Percentiles rank a stretch among this genome's conserved stretches.
Evolutionary conservation across 2,888 invertebrate species (phyloP).

Genomic region (Hyppa rectilinea): DNA sequence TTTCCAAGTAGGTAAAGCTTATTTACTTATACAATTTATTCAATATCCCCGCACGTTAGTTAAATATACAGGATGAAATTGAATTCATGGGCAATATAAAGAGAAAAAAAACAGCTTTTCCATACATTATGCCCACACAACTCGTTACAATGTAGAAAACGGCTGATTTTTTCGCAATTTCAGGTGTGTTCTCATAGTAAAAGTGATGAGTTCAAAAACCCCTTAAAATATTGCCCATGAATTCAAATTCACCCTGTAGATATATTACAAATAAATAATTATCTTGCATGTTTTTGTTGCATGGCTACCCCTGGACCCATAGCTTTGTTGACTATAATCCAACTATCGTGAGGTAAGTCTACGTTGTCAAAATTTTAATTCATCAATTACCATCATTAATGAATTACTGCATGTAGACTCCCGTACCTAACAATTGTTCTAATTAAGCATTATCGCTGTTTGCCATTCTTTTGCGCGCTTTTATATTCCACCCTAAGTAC

Average conservation of each 20-base stretch:
- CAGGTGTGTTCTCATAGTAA: no score
- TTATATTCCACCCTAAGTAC: background rate
- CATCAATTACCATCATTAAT: slow-evolving; percentile 18
- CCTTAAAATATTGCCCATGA: no score
- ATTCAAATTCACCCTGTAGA: no score
- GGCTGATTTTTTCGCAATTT: no score
- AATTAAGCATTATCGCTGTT: background rate
- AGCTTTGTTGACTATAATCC: slow-evolving; percentile 90
- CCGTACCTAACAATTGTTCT: background rate
- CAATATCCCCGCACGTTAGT: slow-evolving; percentile 28
- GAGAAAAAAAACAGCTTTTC: no score
- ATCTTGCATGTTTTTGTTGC: slow-evolving; percentile 89
- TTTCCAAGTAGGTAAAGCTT: slow-evolving; percentile 19
- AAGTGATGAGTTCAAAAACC: no score
- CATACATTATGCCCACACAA: no score
- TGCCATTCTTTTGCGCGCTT: background rate
- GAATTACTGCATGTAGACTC: slow-evolving; percentile 8
- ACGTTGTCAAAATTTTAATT: slow-evolving; percentile 27
- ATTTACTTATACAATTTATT: slow-evolving; percentile 18
- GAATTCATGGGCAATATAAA: no score
- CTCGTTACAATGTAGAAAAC: no score
- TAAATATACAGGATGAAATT: no score
- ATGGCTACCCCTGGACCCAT: slow-evolving; percentile 85
- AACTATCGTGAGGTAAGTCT: slow-evolving; percentile 84
- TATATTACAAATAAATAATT: no score